These are phyloP conservation scores for Aspidiotus destructor DNA, from an alignment of 2,888 invertebrate species.

Conservation along the genomic window DNA sequence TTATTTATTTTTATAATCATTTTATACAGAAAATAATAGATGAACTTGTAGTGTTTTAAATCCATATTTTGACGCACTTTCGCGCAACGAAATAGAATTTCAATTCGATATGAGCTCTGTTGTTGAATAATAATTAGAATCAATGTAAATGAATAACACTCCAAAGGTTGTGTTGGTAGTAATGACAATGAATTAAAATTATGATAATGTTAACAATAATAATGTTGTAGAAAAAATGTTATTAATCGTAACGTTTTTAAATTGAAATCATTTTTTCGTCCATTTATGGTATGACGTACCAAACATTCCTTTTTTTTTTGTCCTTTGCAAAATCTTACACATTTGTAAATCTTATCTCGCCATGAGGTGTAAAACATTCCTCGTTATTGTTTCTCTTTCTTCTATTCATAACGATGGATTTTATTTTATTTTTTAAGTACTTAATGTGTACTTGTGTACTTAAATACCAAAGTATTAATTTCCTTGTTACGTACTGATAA, in stretches of 20 bases:
- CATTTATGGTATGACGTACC: not conserved
- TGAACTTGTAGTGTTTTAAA: not conserved
- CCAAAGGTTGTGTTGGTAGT: too few species aligned
- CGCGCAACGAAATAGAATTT: too few species aligned
- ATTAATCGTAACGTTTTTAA: not conserved
- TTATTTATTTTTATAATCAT: not conserved
- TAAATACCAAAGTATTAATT: constrained; percentile 30
- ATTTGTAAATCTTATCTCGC: too few species aligned
- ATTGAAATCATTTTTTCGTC: not conserved
- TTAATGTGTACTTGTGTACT: constrained; percentile 19
- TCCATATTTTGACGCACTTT: too few species aligned
- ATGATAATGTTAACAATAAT: not conserved
- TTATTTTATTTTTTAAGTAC: constrained; percentile 13
- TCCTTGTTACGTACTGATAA: constrained; percentile 5
- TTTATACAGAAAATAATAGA: not conserved
- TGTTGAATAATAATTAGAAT: too few species aligned
- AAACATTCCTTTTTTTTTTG: constrained; percentile 14
- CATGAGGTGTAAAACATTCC: too few species aligned
- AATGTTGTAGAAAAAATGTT: not conserved
- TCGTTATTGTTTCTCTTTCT: not conserved
- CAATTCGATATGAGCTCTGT: too few species aligned
- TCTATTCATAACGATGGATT: not conserved
- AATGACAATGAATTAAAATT: too few species aligned
- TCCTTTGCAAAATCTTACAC: too few species aligned
- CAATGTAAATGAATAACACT: too few species aligned